Evolutionary conservation across 2,113 vertebrate species (phyloP).

Genomic region (Spilogale gracilis): DNA sequence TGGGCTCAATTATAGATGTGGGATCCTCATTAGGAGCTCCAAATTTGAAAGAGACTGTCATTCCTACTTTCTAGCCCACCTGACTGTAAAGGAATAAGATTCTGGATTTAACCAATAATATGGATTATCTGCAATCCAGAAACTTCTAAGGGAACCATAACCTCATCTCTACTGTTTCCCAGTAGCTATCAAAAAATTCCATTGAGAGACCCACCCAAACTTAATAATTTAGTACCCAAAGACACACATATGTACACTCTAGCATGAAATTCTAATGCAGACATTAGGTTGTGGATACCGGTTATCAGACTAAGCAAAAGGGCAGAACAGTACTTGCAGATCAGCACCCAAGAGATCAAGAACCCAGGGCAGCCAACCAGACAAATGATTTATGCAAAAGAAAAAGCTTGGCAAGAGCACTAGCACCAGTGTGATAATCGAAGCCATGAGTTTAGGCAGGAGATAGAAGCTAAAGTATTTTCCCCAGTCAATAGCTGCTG

Average conservation of each 20-base stretch:
- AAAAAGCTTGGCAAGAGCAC: background rate
- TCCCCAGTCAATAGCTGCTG: background rate
- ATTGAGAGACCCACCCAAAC: background rate
- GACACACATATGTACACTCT: background rate
- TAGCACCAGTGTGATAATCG: background rate
- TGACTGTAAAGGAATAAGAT: background rate
- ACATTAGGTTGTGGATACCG: background rate
- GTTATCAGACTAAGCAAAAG: background rate
- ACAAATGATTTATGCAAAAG: background rate
- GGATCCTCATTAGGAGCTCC: background rate
- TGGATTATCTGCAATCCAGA: background rate
- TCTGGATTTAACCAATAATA: constrained; percentile 9
- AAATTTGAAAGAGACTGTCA: background rate
- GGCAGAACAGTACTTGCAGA: background rate
- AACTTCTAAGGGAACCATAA: background rate
- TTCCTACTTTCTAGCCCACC: background rate
- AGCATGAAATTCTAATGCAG: background rate
- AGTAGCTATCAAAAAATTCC: background rate
- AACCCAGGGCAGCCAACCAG: background rate
- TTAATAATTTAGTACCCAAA: background rate
- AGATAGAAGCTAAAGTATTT: background rate
- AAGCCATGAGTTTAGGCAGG: background rate
- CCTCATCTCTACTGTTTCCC: background rate
- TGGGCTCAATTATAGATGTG: background rate
- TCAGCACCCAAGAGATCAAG: background rate